These are phyloP conservation scores for Asbolus verrucosus DNA, from an alignment of 1,140 invertebrate species.

Conservation along the genomic window DNA sequence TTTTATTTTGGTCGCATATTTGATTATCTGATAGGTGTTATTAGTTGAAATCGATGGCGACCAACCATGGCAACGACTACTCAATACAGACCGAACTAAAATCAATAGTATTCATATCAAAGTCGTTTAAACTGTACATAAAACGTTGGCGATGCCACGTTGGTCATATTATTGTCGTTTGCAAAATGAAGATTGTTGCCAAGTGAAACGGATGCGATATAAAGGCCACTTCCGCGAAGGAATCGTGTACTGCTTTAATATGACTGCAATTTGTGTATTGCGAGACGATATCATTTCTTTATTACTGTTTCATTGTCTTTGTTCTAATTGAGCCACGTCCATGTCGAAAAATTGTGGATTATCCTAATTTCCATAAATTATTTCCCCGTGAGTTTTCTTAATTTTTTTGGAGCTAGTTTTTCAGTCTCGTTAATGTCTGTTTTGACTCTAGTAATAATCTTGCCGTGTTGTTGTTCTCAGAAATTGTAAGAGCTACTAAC, in stretches of 20 bases:
- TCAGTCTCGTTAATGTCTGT: too few species aligned
- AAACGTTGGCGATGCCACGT: not conserved
- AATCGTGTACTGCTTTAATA: conserved; percentile 19
- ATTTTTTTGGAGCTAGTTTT: too few species aligned
- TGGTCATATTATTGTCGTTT: conserved; percentile 16
- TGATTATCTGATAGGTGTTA: conserved; percentile 27
- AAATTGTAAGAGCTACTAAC: too few species aligned
- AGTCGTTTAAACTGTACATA: conserved; percentile 5
- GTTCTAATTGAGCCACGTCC: conserved; percentile 19
- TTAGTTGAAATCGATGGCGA: conserved; percentile 27
- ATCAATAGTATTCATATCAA: conserved; percentile 35
- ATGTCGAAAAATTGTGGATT: conserved; percentile 2
- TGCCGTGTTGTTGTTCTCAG: too few species aligned
- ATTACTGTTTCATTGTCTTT: conserved; percentile 17
- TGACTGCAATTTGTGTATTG: conserved; percentile 30
- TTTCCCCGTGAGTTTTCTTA: not conserved
- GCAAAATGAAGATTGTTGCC: conserved; percentile 14
- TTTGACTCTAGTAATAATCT: too few species aligned
- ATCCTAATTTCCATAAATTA: not conserved
- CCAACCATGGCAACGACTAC: conserved; percentile 35
- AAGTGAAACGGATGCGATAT: conserved; percentile 14
- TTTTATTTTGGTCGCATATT: conserved; percentile 22
- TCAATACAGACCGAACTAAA: conserved; percentile 29
- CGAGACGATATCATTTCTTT: conserved; percentile 13
- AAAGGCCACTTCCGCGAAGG: conserved; percentile 11